A percentile compares a stretch with the other conserved stretches of the same genome.
Evolutionary conservation across 2,888 invertebrate genomes (phyloP).

Genomic region (Brenthis daphne): DNA sequence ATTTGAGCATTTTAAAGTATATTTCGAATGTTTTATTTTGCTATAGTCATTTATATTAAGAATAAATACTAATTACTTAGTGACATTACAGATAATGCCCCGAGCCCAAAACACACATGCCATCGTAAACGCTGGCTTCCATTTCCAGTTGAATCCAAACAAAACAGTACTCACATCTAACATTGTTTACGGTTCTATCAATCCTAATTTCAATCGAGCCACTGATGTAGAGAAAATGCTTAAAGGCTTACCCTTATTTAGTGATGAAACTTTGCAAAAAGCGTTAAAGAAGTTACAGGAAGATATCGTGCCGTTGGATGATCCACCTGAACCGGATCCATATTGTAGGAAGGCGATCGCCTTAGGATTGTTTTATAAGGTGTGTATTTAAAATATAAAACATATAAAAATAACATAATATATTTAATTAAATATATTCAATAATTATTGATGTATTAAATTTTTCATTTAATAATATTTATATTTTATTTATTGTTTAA

Average conservation of each 20-base stretch:
- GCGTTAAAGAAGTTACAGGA: constrained; percentile 77
- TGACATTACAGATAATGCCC: constrained; percentile 85
- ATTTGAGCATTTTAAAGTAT: no score
- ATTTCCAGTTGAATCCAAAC: constrained; percentile 79
- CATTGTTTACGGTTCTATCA: constrained; percentile 86
- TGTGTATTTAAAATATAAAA: constrained; percentile 47
- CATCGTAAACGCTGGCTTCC: constrained; percentile 88
- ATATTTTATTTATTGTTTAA: no score
- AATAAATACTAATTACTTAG: not conserved
- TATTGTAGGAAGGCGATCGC: constrained; percentile 87
- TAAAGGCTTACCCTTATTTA: constrained; percentile 68
- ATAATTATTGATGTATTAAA: no score
- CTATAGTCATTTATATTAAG: not conserved
- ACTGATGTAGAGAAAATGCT: constrained; percentile 75
- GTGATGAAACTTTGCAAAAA: constrained; percentile 66
- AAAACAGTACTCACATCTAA: constrained; percentile 69
- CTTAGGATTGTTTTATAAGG: constrained; percentile 91
- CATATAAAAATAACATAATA: no score
- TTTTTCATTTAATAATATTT: no score
- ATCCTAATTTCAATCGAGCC: constrained; percentile 81
- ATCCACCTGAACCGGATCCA: constrained; percentile 86
- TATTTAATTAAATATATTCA: no score
- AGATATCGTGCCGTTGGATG: constrained; percentile 85
- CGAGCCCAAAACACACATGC: constrained; percentile 90
- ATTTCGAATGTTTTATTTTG: no score